Percentiles rank a stretch among this genome's conserved stretches.
Evolutionary conservation across 2,888 invertebrate genomes (phyloP).

Genomic region (Platycheirus albimanus): DNA sequence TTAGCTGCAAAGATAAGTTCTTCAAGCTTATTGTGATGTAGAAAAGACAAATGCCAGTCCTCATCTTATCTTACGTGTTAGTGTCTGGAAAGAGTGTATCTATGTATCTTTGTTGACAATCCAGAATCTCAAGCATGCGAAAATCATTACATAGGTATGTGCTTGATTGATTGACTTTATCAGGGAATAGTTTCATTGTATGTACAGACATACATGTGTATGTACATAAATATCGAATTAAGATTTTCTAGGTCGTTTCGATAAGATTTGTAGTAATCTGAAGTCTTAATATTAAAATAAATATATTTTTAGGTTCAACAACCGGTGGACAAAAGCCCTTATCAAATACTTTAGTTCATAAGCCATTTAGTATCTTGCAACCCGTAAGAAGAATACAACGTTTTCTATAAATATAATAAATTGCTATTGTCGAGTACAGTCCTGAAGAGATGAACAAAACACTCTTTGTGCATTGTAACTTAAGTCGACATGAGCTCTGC

Average conservation of each 20-base stretch:
- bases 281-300: neutral
- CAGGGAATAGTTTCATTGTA: neutral
- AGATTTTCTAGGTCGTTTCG: neutral
- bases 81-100: neutral
- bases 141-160: no score
- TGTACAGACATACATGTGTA: no score
- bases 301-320: neutral
- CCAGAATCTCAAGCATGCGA: neutral
- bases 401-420: no score
- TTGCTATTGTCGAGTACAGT: no score
- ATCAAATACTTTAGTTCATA: no score
- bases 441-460: no score
- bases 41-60: neutral
- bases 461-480: no score
- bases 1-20: slow-evolving; percentile 17
- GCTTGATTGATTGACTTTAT: slow-evolving; percentile 8
- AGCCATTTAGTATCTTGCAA: no score
- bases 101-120: slow-evolving; percentile 15
- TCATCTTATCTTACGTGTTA: slow-evolving; percentile 14
- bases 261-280: slow-evolving; percentile 8
- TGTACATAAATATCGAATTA: no score
- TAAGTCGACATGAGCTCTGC: no score
- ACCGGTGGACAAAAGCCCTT: no score
- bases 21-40: neutral
- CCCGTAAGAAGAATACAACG: no score